Percentiles rank a stretch among this genome's conserved stretches.
phyloP scores from a whole-genome alignment of 2,797 vertebrate genomes.

The Pseudomugil tenellus region DNA sequence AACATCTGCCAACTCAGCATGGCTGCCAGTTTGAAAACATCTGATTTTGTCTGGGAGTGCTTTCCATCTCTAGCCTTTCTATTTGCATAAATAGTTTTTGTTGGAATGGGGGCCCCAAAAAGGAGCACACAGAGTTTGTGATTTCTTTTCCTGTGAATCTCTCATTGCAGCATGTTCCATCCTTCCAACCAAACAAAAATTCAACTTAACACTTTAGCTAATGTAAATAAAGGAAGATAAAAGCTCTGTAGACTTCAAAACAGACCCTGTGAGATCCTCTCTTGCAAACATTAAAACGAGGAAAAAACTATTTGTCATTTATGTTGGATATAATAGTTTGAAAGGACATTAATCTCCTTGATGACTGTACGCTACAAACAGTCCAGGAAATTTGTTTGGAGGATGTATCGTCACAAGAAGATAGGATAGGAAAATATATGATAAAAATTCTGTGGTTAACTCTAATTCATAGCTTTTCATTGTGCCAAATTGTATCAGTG shows the following conservation, averaged over 20 bases:
- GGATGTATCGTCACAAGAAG: not conserved
- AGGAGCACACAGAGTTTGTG: conserved; percentile 39
- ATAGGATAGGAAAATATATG: conserved; percentile 8
- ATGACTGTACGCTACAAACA: conserved; percentile 45
- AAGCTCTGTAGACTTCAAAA: conserved; percentile 72
- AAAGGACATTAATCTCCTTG: conserved; percentile 60
- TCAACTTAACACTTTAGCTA: conserved; percentile 76
- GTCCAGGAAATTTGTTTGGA: conserved; percentile 20
- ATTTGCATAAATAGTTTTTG: conserved; percentile 76
- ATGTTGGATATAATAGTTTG: conserved; percentile 56
- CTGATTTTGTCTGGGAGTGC: conserved; percentile 62
- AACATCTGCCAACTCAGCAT: conserved; percentile 73
- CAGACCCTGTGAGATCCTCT: conserved; percentile 12
- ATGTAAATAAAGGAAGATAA: conserved; percentile 73
- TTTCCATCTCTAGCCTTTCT: conserved; percentile 33
- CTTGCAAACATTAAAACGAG: conserved; percentile 58
- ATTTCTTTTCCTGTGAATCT: conserved; percentile 68
- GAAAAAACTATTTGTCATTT: conserved; percentile 64
- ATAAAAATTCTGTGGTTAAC: conserved; percentile 13
- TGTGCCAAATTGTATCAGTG: not conserved
- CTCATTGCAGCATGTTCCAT: conserved; percentile 60
- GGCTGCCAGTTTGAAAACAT: conserved; percentile 65
- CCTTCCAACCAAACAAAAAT: conserved; percentile 63
- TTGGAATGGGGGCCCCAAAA: conserved; percentile 36
- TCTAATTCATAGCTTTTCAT: conserved; percentile 15